Evolutionary conservation across 2,888 invertebrate species (phyloP).

Genomic region (Ischnura elegans): DNA sequence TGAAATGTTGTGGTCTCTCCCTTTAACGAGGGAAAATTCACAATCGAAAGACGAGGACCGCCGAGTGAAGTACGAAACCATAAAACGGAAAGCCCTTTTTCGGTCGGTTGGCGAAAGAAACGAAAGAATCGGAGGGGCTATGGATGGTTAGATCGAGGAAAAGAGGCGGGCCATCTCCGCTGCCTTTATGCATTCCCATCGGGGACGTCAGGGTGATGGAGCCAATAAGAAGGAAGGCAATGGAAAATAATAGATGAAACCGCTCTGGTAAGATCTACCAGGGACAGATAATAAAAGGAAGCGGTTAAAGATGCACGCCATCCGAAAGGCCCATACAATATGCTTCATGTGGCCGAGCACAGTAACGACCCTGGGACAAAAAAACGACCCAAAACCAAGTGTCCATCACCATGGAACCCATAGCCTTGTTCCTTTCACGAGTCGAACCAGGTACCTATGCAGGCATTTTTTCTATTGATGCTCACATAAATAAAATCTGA

Average conservation of each 20-base stretch:
- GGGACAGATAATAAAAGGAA: conserved; percentile 33
- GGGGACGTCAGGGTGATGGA: neutral
- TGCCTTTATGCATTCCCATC: neutral
- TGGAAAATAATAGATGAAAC: conserved; percentile 34
- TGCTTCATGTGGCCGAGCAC: neutral
- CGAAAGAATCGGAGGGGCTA: neutral
- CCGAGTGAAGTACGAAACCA: neutral
- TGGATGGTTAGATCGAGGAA: neutral
- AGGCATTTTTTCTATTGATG: too few species aligned
- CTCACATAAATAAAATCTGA: too few species aligned
- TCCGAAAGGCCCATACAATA: conserved; percentile 29
- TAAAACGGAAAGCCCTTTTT: neutral
- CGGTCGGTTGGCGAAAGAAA: neutral
- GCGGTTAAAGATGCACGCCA: conserved; percentile 15
- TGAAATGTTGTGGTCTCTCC: neutral
- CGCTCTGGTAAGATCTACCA: neutral
- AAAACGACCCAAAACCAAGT: neutral
- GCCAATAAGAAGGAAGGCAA: neutral
- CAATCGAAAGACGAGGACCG: neutral
- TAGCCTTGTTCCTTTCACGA: too few species aligned
- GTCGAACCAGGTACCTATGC: too few species aligned
- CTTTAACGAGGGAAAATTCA: neutral
- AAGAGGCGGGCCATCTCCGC: neutral
- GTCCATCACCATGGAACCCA: neutral
- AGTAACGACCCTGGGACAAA: neutral